Percentiles rank a stretch among this genome's conserved stretches.
phyloP scores from a whole-genome alignment of 2,113 vertebrate species.

The Corvus cornix region DNA sequence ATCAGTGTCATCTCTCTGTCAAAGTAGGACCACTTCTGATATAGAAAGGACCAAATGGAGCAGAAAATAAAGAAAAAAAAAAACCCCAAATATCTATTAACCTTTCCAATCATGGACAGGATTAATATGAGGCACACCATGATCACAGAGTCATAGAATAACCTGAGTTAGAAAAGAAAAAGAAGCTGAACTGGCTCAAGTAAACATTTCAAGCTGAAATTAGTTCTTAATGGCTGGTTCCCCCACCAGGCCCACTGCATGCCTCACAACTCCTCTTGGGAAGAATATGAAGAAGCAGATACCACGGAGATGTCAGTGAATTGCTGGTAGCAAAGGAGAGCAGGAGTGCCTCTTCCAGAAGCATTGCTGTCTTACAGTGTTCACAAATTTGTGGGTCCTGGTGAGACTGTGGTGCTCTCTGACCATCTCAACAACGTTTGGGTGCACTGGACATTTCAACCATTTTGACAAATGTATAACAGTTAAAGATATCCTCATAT shows the following conservation, averaged over 20 bases:
- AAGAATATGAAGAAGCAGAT: neutral
- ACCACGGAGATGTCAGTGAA: neutral
- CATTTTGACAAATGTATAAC: neutral
- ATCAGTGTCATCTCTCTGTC: neutral
- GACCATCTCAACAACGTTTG: neutral
- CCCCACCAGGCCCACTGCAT: neutral
- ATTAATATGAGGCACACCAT: neutral
- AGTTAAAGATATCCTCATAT: neutral
- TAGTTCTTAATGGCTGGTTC: neutral
- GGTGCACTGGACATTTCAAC: neutral
- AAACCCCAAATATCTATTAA: accelerated
- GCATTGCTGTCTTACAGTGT: neutral
- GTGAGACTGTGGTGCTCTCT: neutral
- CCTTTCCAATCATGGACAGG: neutral
- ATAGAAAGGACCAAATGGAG: neutral
- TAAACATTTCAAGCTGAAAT: neutral
- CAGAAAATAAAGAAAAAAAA: neutral
- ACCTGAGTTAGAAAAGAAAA: neutral
- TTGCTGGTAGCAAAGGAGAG: neutral
- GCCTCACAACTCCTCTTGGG: neutral
- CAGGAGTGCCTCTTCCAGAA: neutral
- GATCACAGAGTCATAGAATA: neutral
- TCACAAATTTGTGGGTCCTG: neutral
- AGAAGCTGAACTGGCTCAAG: neutral
- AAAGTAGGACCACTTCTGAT: neutral